Base-by-base conservation (phyloP, 2,113 vertebrate species). In the Rhinogobius similis region DNA sequence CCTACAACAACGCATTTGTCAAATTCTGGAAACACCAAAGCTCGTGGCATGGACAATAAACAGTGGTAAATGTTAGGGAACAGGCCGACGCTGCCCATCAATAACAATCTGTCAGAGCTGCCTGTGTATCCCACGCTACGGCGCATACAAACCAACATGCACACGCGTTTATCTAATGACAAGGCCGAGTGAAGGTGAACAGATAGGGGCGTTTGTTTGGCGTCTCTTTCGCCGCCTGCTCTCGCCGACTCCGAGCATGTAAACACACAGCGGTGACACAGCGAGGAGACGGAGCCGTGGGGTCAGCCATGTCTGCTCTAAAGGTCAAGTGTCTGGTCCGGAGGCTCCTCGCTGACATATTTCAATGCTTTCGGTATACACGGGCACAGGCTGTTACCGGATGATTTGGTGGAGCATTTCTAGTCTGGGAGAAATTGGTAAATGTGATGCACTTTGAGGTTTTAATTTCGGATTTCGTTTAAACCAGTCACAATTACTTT, bases 241-340 rank as follows among this genome's bases (percentile, higher is more conserved):
- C 46, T 61, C 23, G 59, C 27, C n/a, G 32, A 64, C 62, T 26
- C 55, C 65, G 71, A 32, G 32, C 52, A 63, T 59, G 56, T 69
- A 20, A 53, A 64, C 67, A 68, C 68, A 68, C 63, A 5, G 48
- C 48, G 14, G 61, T 62, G 67, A 76, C 77, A 69, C 63, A 50
- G 23, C 77, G 63, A 82, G 75, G 18, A 68, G 62, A 72, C 46
- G 67, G 64, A 89, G 74, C 64, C 72, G 76, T 78, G 64, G 61
- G 87, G 82, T 89, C 87, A 85, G 18, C 50, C 66, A 82, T 83
- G 86, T 87, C 87, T 87, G 83, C 68, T 68, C 53, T 29, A 88
- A 90, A 90, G 88, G 89, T 90, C 84, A 88, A 81, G 81, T 83
- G 87, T 88, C 79, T 86, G 85, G 64, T 72, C 73, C 65, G 62